phyloP scores from a whole-genome alignment of 2,113 vertebrate species.

The Mustela lutreola region DNA sequence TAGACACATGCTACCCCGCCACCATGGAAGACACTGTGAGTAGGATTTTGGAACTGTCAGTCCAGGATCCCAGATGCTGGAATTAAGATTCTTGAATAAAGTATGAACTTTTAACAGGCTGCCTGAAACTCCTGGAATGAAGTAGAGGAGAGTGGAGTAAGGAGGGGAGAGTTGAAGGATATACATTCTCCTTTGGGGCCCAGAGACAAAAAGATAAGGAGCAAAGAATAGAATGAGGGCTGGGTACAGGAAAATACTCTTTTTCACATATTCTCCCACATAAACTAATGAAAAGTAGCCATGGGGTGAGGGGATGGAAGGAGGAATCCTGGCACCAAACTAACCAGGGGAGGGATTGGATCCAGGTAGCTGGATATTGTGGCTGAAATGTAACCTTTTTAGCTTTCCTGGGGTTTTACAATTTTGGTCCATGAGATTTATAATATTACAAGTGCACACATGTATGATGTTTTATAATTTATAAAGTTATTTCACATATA shows the following conservation, averaged over 20 bases:
- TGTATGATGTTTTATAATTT: constrained; percentile 33
- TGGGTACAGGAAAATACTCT: not conserved
- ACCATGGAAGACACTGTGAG: not conserved
- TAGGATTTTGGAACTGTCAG: not conserved
- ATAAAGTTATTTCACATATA: not conserved
- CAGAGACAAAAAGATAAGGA: not conserved
- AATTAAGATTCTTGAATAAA: constrained; percentile 60
- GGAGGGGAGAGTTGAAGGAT: not conserved
- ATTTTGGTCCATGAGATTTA: not conserved
- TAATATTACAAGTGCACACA: not conserved
- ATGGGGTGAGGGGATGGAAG: not conserved
- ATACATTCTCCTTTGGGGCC: not conserved
- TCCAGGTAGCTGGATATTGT: not conserved
- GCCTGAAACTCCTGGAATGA: not conserved
- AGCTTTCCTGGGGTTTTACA: not conserved
- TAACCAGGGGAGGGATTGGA: not conserved
- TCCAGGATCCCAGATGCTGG: not conserved
- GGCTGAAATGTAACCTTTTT: not conserved
- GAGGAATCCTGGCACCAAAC: not conserved
- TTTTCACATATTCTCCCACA: not conserved
- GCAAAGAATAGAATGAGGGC: not conserved
- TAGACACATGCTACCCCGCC: not conserved
- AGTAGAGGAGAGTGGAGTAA: not conserved
- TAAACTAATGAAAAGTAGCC: constrained; percentile 30
- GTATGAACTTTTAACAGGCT: not conserved